Evolutionary conservation across 2,113 vertebrate species (phyloP).

Genomic region (Blennius ocellaris): DNA sequence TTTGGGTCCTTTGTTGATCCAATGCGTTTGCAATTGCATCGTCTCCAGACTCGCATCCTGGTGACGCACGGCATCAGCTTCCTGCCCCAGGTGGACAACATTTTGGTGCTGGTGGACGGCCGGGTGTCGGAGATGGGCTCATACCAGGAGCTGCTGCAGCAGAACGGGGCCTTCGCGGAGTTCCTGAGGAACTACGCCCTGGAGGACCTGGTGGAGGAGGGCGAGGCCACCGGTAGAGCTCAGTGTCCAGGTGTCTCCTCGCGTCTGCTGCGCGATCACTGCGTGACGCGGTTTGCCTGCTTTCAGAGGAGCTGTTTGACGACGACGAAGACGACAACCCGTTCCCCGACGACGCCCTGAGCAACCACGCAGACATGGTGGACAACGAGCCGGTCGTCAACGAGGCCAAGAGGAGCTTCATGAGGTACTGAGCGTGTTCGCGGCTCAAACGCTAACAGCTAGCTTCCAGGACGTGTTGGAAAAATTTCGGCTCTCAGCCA

Average conservation of each 20-base stretch:
- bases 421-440: constrained; percentile 82
- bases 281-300: background rate
- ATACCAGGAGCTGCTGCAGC: constrained; percentile 88
- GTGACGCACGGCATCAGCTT: constrained; percentile 96
- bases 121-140: constrained; percentile 93
- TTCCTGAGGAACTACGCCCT: constrained; percentile 92
- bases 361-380: constrained; percentile 90
- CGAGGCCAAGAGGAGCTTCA: constrained; percentile 89
- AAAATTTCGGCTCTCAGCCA: too few species aligned
- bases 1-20: too few species aligned
- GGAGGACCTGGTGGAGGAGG: constrained; percentile 86
- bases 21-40: background rate
- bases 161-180: constrained; percentile 91
- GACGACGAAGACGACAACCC: constrained; percentile 83
- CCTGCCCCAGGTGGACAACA: constrained; percentile 93
- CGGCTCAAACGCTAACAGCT: too few species aligned
- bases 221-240: constrained; percentile 79
- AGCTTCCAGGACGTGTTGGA: too few species aligned
- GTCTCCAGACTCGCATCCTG: constrained; percentile 89
- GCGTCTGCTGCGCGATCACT: background rate
- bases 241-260: background rate
- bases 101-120: constrained; percentile 91
- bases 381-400: constrained; percentile 87
- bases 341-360: constrained; percentile 90
- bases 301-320: constrained; percentile 81